Percentiles rank a stretch among this genome's conserved stretches.
phyloP scores from a whole-genome alignment of 1,140 invertebrate genomes.

The Drosophila rhopaloa region DNA sequence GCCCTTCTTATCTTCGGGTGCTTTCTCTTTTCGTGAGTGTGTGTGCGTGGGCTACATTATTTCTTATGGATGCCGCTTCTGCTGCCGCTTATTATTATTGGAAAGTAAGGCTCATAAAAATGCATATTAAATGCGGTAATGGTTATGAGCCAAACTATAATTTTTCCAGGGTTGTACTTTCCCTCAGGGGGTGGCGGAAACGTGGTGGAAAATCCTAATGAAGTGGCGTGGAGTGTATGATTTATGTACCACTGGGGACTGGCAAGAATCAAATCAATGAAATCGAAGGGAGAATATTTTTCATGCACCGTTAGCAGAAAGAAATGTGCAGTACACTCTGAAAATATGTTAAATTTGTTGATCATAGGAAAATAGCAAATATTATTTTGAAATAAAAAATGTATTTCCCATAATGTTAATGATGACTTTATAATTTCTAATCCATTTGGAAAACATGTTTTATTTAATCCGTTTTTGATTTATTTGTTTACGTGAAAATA shows the following conservation, averaged over 20 bases:
- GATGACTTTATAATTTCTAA: no score
- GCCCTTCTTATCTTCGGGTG: slow-evolving; percentile 29
- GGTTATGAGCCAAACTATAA: slow-evolving; percentile 55
- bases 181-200: slow-evolving; percentile 19
- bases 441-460: no score
- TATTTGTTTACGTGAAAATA: no score
- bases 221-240: slow-evolving; percentile 45
- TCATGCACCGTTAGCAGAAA: no score
- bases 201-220: slow-evolving; percentile 26
- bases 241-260: slow-evolving; percentile 37
- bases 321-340: neutral
- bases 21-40: slow-evolving; percentile 2
- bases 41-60: slow-evolving; percentile 25
- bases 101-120: slow-evolving; percentile 61
- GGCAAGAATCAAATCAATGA: slow-evolving; percentile 41
- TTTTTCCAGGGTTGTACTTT: slow-evolving; percentile 13
- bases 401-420: no score
- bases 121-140: slow-evolving; percentile 68
- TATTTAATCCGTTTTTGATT: no score
- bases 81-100: slow-evolving; percentile 57
- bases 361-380: no score
- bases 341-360: neutral
- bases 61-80: slow-evolving; percentile 32
- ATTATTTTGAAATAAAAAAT: no score
- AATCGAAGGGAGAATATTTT: slow-evolving; percentile 9